These are phyloP conservation scores for Fukomys damarensis DNA, from an alignment of 2,113 vertebrate genomes.

Conservation along the genomic window DNA sequence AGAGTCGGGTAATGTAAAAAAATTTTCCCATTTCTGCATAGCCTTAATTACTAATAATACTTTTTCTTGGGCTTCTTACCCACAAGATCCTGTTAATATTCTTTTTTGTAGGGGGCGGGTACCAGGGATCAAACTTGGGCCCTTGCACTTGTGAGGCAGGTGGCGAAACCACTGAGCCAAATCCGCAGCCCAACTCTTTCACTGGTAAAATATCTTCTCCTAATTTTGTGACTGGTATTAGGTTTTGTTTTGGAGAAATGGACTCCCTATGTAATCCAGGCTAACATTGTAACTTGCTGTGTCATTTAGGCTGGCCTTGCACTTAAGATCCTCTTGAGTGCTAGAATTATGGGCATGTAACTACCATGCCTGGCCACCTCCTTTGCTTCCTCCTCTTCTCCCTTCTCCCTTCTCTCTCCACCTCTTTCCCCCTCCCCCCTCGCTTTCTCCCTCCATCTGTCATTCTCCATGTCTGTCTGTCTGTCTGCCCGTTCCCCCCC, in stretches of 20 bases:
- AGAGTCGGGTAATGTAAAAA: background rate
- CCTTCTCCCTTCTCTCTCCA: no score
- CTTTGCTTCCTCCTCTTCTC: no score
- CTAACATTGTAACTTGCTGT: background rate
- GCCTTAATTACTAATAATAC: background rate
- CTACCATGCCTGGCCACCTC: background rate
- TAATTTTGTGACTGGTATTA: background rate
- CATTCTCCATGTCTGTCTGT: background rate
- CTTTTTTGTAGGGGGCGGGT: no score
- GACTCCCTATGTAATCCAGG: background rate
- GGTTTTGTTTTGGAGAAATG: background rate
- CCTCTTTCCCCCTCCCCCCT: no score
- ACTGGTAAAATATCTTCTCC: background rate
- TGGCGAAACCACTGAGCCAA: no score
- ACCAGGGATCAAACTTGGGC: no score
- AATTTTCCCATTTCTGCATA: background rate
- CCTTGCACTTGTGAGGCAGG: no score
- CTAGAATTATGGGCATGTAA: background rate
- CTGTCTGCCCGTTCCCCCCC: no score
- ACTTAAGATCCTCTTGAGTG: background rate
- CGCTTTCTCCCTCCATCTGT: no score
- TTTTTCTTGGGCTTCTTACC: constrained; percentile 5
- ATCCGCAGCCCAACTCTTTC: background rate
- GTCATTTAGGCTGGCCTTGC: background rate
- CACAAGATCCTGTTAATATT: background rate